Conservation (phyloP, 2,113 vertebrate species). For the Xiphias gladius region DNA sequence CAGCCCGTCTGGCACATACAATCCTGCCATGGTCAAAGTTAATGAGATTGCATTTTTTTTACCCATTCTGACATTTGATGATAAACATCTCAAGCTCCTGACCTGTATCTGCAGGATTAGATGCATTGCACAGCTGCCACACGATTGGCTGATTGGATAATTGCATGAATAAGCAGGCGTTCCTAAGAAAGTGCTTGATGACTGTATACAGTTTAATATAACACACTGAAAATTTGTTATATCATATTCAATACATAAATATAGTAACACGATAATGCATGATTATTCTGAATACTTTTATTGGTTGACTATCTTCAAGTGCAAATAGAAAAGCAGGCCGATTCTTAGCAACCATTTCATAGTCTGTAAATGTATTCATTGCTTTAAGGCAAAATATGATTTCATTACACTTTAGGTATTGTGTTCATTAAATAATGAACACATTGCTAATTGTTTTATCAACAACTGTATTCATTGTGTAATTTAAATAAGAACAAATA, state of each 20-base stretch:
- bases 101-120: not conserved
- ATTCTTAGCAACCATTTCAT: not conserved
- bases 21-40: too few relatives aligned
- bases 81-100: too few relatives aligned
- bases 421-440: constrained; percentile 5
- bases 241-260: not conserved
- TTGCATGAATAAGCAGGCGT: not conserved
- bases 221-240: not conserved
- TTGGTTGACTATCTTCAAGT: not conserved
- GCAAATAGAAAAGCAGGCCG: not conserved
- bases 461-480: constrained; percentile 8
- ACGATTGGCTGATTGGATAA: not conserved
- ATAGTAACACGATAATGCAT: not conserved
- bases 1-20: too few relatives aligned
- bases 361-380: not conserved
- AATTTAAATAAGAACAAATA: constrained; percentile 19
- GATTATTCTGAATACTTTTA: not conserved
- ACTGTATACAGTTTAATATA: not conserved
- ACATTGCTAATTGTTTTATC: constrained; percentile 18
- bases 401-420: constrained; percentile 8
- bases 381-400: not conserved
- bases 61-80: not conserved
- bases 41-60: not conserved
- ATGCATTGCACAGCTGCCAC: too few relatives aligned
- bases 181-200: not conserved